Evolutionary conservation across 1,140 invertebrate genomes (phyloP).

Genomic region (Archegozetes longisetosus): DNA sequence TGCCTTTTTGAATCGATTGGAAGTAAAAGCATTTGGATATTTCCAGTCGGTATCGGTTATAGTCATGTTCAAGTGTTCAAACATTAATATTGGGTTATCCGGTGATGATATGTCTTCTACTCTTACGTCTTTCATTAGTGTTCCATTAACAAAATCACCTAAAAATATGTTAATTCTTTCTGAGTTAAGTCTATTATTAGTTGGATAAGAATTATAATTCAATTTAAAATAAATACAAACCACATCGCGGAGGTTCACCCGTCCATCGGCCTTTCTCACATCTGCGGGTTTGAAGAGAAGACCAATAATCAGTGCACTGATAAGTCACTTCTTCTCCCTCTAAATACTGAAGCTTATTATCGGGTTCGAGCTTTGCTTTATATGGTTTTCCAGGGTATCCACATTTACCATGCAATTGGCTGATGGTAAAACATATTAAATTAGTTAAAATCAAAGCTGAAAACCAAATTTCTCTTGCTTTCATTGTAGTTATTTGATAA

Average conservation of each 20-base stretch:
- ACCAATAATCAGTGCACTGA: conserved; percentile 4
- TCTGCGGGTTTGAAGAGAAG: not conserved
- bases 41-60: not conserved
- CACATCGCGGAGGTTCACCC: conserved; percentile 4
- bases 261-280: conserved; percentile 8
- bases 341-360: not conserved
- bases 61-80: conserved; percentile 1
- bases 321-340: conserved; percentile 6
- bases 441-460: not conserved
- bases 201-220: too few species aligned
- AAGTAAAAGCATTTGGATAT: conserved; percentile 9
- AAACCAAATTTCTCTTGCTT: not conserved
- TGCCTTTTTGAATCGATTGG: conserved; percentile 3
- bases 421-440: not conserved
- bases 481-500: too few species aligned
- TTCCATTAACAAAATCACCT: conserved; percentile 7
- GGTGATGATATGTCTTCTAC: not conserved
- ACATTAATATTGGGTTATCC: not conserved
- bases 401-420: conserved; percentile 4
- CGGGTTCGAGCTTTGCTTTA: conserved; percentile 1
- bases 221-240: conserved; percentile 1
- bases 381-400: conserved; percentile 13
- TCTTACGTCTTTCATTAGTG: conserved; percentile 3
- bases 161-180: too few species aligned
- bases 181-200: not conserved